Conservation (phyloP, 1,140 invertebrate species). For the Diabrotica undecimpunctata region DNA sequence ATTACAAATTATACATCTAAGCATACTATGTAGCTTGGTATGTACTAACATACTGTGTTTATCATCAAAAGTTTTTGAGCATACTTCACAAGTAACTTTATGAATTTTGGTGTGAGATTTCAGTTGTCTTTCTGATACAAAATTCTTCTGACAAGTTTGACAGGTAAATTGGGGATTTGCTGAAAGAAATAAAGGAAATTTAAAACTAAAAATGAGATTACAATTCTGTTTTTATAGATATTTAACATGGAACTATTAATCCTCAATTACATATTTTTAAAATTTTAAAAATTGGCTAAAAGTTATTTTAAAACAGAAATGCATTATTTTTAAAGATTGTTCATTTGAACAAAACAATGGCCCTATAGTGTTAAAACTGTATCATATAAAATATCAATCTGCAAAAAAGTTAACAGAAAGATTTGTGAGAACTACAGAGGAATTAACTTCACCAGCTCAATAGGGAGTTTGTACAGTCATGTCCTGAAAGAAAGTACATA, state of each 20-base stretch:
- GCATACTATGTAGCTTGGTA: neutral
- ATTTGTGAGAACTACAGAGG: too few species aligned
- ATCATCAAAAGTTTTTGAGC: neutral
- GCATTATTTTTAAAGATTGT: too few species aligned
- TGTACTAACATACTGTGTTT: neutral
- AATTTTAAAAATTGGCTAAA: neutral
- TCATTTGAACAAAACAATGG: too few species aligned
- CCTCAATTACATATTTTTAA: neutral
- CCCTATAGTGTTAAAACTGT: too few species aligned
- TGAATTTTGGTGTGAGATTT: conserved; percentile 13
- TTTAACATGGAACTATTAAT: neutral
- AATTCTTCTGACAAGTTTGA: conserved; percentile 22
- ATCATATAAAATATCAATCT: too few species aligned
- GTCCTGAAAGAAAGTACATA: too few species aligned
- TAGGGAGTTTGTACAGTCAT: too few species aligned
- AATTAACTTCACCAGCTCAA: too few species aligned
- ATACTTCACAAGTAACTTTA: neutral
- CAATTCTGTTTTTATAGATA: neutral
- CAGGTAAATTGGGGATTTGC: conserved; percentile 19
- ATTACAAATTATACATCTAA: neutral
- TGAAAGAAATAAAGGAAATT: conserved; percentile 13
- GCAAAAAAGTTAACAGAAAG: too few species aligned
- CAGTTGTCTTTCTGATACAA: conserved; percentile 23
- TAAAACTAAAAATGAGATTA: too few species aligned
- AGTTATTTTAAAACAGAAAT: too few species aligned